Conservation (phyloP, 2,797 vertebrate species). For the Helicolenus hilgendorfi region DNA sequence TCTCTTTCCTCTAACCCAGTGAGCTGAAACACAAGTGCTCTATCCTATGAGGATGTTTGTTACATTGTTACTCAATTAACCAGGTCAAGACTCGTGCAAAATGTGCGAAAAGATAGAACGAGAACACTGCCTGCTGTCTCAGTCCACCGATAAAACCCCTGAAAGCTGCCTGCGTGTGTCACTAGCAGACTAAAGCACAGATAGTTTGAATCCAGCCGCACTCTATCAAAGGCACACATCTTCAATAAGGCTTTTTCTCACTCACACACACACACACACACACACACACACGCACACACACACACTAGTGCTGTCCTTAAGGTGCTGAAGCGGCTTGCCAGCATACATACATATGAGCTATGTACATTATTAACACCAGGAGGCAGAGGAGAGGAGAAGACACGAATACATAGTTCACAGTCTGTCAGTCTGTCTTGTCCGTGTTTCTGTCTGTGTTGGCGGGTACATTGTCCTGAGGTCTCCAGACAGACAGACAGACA, state of each 20-base stretch:
- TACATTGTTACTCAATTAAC: background rate
- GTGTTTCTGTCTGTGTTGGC: conserved; percentile 8
- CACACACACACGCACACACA: background rate
- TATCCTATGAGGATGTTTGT: background rate
- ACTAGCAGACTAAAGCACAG: conserved; percentile 44
- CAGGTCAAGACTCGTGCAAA: background rate
- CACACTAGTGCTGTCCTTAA: conserved; percentile 93
- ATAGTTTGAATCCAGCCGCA: conserved; percentile 30
- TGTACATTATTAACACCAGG: conserved; percentile 92
- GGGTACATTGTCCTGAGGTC: conserved; percentile 58
- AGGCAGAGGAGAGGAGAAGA: conserved; percentile 18
- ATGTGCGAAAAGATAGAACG: background rate
- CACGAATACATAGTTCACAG: conserved; percentile 39
- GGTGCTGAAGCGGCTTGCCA: conserved; percentile 94
- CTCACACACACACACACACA: background rate
- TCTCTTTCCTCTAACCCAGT: background rate
- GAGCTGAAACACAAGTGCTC: background rate
- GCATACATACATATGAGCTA: conserved; percentile 87
- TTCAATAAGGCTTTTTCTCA: conserved; percentile 36
- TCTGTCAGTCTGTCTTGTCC: conserved; percentile 27
- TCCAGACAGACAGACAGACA: conserved; percentile 38
- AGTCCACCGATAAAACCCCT: background rate
- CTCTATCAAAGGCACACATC: conserved; percentile 59
- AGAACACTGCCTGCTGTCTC: background rate
- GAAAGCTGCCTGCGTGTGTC: background rate